Percentiles rank a stretch among this genome's conserved stretches.
phyloP scores from a whole-genome alignment of 2,888 invertebrate genomes.

The Platerodrilus igneus region DNA sequence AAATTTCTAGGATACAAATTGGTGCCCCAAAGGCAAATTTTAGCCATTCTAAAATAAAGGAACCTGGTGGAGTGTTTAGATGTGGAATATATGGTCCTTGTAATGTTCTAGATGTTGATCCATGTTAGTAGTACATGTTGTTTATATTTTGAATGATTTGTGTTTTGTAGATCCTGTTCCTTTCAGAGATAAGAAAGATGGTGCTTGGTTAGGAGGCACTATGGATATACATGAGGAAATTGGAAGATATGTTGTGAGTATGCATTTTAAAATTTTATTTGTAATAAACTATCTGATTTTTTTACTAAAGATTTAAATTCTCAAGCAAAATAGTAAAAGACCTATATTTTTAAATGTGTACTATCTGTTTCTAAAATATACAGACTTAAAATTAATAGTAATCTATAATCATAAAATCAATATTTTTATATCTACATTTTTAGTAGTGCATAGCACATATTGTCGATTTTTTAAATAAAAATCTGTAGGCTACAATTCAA shows the following conservation, averaged over 20 bases:
- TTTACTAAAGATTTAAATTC: too few species aligned
- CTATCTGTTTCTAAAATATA: too few species aligned
- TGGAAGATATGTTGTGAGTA: slow-evolving; percentile 39
- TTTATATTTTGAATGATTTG: background rate
- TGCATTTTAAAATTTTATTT: background rate
- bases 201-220: slow-evolving; percentile 45
- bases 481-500: too few species aligned
- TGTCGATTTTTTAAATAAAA: too few species aligned
- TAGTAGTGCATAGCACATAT: too few species aligned
- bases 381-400: too few species aligned
- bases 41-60: slow-evolving; percentile 19
- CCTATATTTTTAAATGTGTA: too few species aligned
- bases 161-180: background rate
- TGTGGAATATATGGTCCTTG: slow-evolving; percentile 36
- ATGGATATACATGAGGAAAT: slow-evolving; percentile 41
- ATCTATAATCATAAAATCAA: too few species aligned
- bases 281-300: background rate
- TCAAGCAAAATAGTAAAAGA: too few species aligned
- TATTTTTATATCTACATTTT: too few species aligned
- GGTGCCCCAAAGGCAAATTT: slow-evolving; percentile 42
- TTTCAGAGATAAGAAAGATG: slow-evolving; percentile 22
- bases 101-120: slow-evolving; percentile 33
- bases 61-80: slow-evolving; percentile 40
- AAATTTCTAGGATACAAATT: slow-evolving; percentile 36
- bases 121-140: slow-evolving; percentile 12